Conservation (phyloP, 2,113 vertebrate genomes). For the Himantopus leucocephalus region DNA sequence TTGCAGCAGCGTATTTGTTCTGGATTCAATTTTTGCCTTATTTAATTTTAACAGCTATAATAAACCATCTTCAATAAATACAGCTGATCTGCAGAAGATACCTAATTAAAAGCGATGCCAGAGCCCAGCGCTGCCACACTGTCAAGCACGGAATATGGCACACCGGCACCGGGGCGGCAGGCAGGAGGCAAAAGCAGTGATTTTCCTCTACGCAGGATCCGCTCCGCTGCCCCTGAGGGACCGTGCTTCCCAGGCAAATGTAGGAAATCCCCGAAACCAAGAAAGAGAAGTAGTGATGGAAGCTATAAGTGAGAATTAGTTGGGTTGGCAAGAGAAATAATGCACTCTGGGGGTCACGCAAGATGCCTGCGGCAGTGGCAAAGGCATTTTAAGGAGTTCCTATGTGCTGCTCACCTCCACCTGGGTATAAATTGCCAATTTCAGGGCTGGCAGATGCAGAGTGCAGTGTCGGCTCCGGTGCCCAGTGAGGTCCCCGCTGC, state of each 20-base stretch:
- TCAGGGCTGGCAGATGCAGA: not conserved
- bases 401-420: fast-evolving
- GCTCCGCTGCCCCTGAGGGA: not conserved
- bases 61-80: constrained; percentile 18
- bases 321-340: not conserved
- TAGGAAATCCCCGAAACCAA: fast-evolving
- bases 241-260: not conserved
- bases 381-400: not conserved
- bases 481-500: not conserved
- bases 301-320: not conserved
- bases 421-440: too few relatives aligned
- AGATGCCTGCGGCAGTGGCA: not conserved
- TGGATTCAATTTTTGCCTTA: constrained; percentile 40
- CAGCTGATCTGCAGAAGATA: constrained; percentile 6
- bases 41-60: constrained; percentile 54
- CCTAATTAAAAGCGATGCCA: not conserved
- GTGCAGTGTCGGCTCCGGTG: fast-evolving
- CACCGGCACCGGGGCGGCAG: not conserved
- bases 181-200: not conserved
- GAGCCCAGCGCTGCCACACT: not conserved
- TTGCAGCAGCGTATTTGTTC: constrained; percentile 41
- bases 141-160: not conserved
- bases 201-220: not conserved
- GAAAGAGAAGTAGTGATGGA: not conserved
- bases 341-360: fast-evolving